Percentiles rank a stretch among this genome's conserved stretches.
phyloP scores from a whole-genome alignment of 1,140 invertebrate species.

The Tetranychus urticae region DNA sequence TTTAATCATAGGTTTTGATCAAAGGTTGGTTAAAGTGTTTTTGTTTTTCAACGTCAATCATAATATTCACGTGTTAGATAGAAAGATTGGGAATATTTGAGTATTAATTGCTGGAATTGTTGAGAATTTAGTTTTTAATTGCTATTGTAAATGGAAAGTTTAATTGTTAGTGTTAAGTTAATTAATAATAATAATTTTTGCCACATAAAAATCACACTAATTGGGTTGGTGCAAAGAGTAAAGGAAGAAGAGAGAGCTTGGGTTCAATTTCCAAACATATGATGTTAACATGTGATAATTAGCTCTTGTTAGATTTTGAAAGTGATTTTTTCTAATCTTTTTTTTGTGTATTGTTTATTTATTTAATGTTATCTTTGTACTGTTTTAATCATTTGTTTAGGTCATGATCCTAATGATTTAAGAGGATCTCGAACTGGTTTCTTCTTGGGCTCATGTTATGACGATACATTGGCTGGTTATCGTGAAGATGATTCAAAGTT shows the following conservation, averaged over 20 bases:
- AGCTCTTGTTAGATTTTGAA: too few species aligned
- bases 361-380: too few species aligned
- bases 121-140: background rate
- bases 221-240: background rate
- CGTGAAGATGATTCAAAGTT: conserved; percentile 15
- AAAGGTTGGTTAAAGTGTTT: too few species aligned
- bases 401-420: conserved; percentile 47
- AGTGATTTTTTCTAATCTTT: background rate
- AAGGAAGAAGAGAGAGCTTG: too few species aligned
- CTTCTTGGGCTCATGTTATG: conserved; percentile 39
- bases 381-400: conserved; percentile 36
- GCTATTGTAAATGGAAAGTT: background rate
- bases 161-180: background rate
- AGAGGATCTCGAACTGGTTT: conserved; percentile 62
- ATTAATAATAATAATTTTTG: background rate
- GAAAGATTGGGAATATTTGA: background rate
- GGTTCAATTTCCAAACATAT: too few species aligned
- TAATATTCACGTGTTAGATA: too few species aligned
- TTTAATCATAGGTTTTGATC: too few species aligned
- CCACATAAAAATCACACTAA: background rate
- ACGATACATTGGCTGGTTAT: background rate
- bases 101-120: background rate
- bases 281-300: too few species aligned
- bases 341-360: background rate
- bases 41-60: too few species aligned